Percentiles rank a stretch among this genome's conserved stretches.
Conservation (phyloP, 2,797 vertebrate genomes). For the Prionace glauca region DNA sequence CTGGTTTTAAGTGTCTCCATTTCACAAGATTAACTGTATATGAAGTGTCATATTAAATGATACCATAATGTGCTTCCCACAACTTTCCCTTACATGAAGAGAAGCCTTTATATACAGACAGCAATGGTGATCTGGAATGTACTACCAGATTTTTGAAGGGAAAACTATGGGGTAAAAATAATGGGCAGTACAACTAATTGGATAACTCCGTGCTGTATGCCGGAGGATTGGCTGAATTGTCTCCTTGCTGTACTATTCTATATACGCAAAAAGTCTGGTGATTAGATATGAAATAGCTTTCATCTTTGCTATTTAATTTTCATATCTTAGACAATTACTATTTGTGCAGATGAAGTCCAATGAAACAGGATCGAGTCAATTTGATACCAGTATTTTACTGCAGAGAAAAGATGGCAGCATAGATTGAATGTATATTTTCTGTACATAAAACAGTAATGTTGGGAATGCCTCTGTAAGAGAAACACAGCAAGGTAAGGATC, state of each 20-base stretch:
- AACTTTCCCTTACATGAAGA: neutral
- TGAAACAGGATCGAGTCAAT: neutral
- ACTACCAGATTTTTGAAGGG: neutral
- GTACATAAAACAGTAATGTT: neutral
- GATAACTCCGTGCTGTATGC: neutral
- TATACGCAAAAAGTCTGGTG: neutral
- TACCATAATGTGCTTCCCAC: neutral
- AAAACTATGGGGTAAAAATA: neutral
- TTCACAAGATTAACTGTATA: neutral
- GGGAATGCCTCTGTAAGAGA: too few species aligned
- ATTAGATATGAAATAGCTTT: neutral
- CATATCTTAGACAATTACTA: neutral
- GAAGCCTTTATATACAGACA: neutral
- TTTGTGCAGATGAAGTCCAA: neutral
- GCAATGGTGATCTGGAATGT: neutral
- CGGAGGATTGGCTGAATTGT: neutral
- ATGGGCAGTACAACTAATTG: neutral
- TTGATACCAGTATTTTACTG: neutral
- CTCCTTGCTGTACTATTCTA: neutral
- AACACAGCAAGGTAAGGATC: too few species aligned
- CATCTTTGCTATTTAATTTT: neutral
- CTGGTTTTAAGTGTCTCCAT: neutral
- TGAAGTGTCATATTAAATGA: neutral
- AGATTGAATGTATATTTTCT: neutral
- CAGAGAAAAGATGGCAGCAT: neutral